These are phyloP conservation scores for Athene cunicularia DNA, from an alignment of 2,113 vertebrate species.

Conservation along the genomic window DNA sequence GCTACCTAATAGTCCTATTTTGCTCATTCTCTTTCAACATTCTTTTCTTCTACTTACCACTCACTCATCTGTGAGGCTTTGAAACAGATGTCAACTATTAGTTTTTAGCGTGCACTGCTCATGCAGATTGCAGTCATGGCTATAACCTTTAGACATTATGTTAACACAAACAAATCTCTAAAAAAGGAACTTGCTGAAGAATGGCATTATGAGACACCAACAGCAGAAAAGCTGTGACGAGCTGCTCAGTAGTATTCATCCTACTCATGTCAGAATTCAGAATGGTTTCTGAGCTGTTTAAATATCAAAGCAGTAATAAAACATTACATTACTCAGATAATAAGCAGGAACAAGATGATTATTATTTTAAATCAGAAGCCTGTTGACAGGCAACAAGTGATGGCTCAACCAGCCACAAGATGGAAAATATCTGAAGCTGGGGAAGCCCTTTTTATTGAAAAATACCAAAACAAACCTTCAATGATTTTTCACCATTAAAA, in stretches of 20 bases:
- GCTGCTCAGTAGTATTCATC: not conserved
- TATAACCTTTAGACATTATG: not conserved
- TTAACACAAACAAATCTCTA: not conserved
- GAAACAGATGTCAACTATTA: not conserved
- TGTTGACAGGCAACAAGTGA: constrained; percentile 10
- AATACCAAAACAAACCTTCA: not conserved
- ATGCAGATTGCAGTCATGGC: not conserved
- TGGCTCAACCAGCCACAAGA: not conserved
- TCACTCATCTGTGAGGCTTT: not conserved
- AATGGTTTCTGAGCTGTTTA: not conserved
- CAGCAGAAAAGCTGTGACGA: not conserved
- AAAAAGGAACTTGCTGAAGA: not conserved
- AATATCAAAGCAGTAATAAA: not conserved
- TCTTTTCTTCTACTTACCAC: not conserved
- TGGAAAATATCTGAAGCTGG: not conserved
- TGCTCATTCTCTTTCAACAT: not conserved
- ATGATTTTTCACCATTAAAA: not conserved
- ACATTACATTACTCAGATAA: not conserved
- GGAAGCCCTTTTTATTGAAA: not conserved
- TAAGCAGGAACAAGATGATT: constrained; percentile 17
- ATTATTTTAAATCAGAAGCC: not conserved
- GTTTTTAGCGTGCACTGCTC: not conserved
- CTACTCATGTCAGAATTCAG: not conserved
- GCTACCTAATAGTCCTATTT: not conserved
- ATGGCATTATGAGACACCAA: not conserved